Evolutionary conservation across 1,140 invertebrate genomes (phyloP).

Genomic region (Drosophila miranda): DNA sequence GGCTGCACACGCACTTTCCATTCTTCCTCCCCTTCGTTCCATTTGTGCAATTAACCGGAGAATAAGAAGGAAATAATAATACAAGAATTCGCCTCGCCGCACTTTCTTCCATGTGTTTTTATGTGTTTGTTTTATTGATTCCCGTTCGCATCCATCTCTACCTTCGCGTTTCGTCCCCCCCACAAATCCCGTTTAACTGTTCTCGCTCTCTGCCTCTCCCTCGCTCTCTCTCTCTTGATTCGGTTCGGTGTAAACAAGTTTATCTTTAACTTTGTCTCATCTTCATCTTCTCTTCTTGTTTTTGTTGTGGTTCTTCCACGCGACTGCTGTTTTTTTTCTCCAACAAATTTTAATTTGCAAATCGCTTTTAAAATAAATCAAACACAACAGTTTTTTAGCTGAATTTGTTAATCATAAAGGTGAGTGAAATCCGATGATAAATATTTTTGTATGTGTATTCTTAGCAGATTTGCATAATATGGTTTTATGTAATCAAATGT

Average conservation of each 20-base stretch:
- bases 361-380: slow-evolving; percentile 25
- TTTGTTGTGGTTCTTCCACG: slow-evolving; percentile 17
- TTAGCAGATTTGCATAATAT: slow-evolving; percentile 17
- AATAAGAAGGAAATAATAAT: slow-evolving; percentile 31
- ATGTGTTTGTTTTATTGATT: slow-evolving; percentile 75
- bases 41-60: slow-evolving; percentile 68
- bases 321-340: slow-evolving; percentile 14
- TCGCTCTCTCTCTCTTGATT: background rate
- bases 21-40: slow-evolving; percentile 28
- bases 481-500: slow-evolving; percentile 18
- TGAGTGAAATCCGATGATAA: slow-evolving; percentile 33
- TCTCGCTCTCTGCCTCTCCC: too few relatives aligned
- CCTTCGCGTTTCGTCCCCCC: background rate
- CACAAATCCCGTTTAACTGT: too few relatives aligned
- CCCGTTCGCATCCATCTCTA: slow-evolving; percentile 24
- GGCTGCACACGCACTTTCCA: slow-evolving; percentile 40
- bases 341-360: slow-evolving; percentile 23
- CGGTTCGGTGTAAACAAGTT: slow-evolving; percentile 61
- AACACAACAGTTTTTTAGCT: slow-evolving; percentile 6
- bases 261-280: slow-evolving; percentile 27
- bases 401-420: slow-evolving; percentile 31
- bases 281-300: slow-evolving; percentile 24
- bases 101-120: slow-evolving; percentile 58
- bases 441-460: slow-evolving; percentile 1
- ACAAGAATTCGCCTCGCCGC: slow-evolving; percentile 34